phyloP scores from a whole-genome alignment of 2,888 invertebrate genomes.

The Pteria penguin region DNA sequence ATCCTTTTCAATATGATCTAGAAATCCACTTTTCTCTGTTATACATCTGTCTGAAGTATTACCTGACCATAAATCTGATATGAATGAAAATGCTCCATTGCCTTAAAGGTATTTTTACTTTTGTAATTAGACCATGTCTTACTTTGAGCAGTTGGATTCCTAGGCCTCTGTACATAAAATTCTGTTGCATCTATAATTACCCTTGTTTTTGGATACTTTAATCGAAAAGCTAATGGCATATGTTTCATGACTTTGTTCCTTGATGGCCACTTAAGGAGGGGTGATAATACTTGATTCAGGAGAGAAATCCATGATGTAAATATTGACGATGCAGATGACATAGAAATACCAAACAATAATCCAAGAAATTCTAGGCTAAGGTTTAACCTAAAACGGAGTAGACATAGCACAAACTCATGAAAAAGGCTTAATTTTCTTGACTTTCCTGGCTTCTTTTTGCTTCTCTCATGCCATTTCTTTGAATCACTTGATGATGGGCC shows the following conservation, averaged over 20 bases:
- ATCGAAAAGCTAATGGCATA: background rate
- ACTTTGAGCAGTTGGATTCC: background rate
- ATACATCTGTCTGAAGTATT: background rate
- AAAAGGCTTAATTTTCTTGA: background rate
- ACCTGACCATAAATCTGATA: conserved; percentile 13
- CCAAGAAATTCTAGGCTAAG: background rate
- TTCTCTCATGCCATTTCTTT: background rate
- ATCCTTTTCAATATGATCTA: background rate
- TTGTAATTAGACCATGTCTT: conserved; percentile 34
- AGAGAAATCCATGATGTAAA: background rate
- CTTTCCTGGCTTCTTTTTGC: background rate
- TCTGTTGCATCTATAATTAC: background rate
- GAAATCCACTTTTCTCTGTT: background rate
- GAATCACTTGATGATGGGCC: background rate
- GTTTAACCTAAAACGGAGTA: too few species aligned
- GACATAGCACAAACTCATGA: background rate
- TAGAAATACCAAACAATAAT: background rate
- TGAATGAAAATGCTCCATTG: conserved; percentile 21
- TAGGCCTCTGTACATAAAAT: too few species aligned
- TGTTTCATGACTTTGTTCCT: background rate
- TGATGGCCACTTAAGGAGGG: background rate
- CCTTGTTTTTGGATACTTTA: background rate
- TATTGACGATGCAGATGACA: background rate
- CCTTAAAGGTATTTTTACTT: conserved; percentile 38
- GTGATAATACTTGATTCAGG: background rate